Percentiles rank a stretch among this genome's conserved stretches.
Conservation (phyloP, 2,113 vertebrate species). For the Gallinago undulata region DNA sequence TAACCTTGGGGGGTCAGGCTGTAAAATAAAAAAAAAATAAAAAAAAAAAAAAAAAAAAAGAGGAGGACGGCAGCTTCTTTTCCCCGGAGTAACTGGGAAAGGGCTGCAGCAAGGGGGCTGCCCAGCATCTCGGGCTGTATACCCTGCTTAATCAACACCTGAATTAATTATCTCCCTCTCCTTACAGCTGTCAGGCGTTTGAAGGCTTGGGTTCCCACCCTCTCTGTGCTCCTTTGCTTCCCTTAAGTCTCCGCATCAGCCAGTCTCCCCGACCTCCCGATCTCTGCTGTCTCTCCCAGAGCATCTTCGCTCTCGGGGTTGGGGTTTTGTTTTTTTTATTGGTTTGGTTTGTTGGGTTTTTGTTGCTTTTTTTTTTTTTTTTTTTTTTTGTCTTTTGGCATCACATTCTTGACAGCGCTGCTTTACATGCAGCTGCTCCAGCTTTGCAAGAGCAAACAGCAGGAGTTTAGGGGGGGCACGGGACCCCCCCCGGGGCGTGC, state of each 20-base stretch:
- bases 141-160: neutral
- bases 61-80: neutral
- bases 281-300: neutral
- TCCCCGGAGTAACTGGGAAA: neutral
- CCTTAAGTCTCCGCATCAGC: neutral
- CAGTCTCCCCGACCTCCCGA: neutral
- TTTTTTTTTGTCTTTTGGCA: neutral
- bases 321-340: neutral
- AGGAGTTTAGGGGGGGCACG: rapidly evolving
- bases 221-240: neutral
- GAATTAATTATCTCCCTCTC: neutral
- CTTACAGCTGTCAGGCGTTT: neutral
- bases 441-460: neutral
- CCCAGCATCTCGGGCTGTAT: neutral
- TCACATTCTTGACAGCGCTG: neutral
- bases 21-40: neutral
- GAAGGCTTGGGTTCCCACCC: neutral
- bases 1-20: neutral
- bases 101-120: neutral
- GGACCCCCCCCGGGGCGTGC: rapidly evolving
- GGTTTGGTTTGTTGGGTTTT: neutral
- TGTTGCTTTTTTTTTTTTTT: no score
- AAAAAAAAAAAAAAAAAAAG: no score
- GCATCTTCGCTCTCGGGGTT: neutral
- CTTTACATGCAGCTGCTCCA: neutral